Conservation (phyloP, 2,113 vertebrate species). For the Austrofundulus limnaeus region DNA sequence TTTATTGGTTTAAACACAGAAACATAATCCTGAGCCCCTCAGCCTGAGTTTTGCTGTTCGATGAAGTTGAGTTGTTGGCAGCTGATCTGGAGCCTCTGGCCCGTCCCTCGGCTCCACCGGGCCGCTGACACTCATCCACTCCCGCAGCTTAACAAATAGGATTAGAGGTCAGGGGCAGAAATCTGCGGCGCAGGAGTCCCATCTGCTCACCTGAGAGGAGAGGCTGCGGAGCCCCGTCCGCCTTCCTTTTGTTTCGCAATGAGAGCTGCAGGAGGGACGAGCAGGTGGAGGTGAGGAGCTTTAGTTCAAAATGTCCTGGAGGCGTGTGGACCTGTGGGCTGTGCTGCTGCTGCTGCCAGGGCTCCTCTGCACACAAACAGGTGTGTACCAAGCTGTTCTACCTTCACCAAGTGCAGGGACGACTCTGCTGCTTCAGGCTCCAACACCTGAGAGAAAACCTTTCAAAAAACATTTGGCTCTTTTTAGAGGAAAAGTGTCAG, state of each 20-base stretch:
- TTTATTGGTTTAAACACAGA: too few species aligned
- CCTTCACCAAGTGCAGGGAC: not conserved
- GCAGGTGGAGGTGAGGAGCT: conserved; percentile 25
- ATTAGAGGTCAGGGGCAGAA: conserved; percentile 83
- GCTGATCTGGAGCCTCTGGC: not conserved
- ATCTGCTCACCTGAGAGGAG: conserved; percentile 85
- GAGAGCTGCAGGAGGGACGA: conserved; percentile 7
- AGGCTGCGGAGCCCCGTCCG: conserved; percentile 35
- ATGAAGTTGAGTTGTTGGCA: not conserved
- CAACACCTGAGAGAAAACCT: too few species aligned
- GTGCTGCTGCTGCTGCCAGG: conserved; percentile 68
- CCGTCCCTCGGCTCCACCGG: not conserved
- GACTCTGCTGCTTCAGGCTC: not conserved
- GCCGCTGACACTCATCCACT: conserved; percentile 56
- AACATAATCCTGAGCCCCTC: too few species aligned
- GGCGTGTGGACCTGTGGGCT: conserved; percentile 69
- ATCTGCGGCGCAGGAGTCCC: conserved; percentile 68
- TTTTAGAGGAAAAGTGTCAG: too few species aligned
- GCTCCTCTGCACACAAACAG: conserved; percentile 69
- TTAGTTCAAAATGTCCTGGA: conserved; percentile 53
- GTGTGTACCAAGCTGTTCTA: conserved; percentile 60
- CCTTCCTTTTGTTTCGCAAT: conserved; percentile 14
- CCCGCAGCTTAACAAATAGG: conserved; percentile 90
- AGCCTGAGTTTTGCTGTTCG: not conserved
- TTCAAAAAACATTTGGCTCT: too few species aligned